Percentiles rank a stretch among this genome's conserved stretches.
These are phyloP conservation scores for Cygnus olor DNA, from an alignment of 2,797 vertebrate genomes.

Conservation along the genomic window DNA sequence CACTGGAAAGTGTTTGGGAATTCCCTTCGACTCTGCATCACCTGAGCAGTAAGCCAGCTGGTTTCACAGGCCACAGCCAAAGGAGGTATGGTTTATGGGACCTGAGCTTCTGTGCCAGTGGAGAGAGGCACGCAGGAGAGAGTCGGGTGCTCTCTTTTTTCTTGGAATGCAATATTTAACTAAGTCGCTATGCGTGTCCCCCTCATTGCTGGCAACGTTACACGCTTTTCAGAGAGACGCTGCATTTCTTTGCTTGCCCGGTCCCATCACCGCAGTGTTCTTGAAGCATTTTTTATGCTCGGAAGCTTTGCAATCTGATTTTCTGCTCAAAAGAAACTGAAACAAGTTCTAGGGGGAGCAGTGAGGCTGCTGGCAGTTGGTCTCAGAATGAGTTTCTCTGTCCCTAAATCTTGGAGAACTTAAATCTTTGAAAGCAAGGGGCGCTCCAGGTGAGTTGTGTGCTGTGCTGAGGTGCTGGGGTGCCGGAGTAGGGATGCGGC, in stretches of 20 bases:
- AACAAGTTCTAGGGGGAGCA: conserved; percentile 62
- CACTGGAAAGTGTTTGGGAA: background rate
- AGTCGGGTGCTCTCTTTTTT: background rate
- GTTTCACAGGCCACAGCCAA: background rate
- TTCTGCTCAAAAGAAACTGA: conserved; percentile 68
- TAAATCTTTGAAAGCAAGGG: conserved; percentile 60
- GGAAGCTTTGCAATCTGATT: conserved; percentile 37
- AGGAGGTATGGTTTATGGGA: background rate
- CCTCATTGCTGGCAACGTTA: background rate
- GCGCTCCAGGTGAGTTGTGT: background rate
- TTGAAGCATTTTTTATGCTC: background rate
- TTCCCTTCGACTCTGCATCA: background rate
- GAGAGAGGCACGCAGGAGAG: background rate
- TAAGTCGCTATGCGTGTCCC: fast-evolving
- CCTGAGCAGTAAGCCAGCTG: background rate
- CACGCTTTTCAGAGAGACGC: background rate
- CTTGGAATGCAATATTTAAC: background rate
- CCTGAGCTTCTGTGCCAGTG: background rate
- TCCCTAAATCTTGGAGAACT: conserved; percentile 40
- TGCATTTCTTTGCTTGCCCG: background rate
- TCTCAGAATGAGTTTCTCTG: conserved; percentile 50
- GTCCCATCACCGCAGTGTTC: background rate
- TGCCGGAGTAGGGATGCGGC: background rate
- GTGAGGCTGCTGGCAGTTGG: conserved; percentile 15
- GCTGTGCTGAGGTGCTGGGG: background rate